Evolutionary conservation across 2,113 vertebrate species (phyloP).

Genomic region (Nyctereutes procyonoides): DNA sequence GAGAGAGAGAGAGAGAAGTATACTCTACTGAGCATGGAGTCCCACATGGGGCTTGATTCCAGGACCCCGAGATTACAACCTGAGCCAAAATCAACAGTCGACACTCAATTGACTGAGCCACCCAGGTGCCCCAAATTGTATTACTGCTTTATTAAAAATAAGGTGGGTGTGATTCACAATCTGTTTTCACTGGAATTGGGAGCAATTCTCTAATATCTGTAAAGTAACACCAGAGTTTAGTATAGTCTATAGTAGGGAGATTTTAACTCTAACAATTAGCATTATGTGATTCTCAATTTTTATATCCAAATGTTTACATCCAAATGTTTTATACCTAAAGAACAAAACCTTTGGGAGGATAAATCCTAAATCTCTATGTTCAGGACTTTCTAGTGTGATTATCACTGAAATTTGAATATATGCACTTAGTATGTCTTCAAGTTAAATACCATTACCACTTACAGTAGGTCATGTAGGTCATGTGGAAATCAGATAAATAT

Average conservation of each 20-base stretch:
- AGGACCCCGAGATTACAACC: not conserved
- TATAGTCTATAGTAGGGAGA: not conserved
- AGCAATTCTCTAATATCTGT: not conserved
- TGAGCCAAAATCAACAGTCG: not conserved
- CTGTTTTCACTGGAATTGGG: not conserved
- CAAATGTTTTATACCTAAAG: not conserved
- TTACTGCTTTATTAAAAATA: not conserved
- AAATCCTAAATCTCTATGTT: not conserved
- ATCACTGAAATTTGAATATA: constrained; percentile 10
- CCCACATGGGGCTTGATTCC: not conserved
- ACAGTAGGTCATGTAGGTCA: not conserved
- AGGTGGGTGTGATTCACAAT: not conserved
- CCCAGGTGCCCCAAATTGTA: not conserved
- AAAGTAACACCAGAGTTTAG: not conserved
- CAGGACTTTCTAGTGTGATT: not conserved
- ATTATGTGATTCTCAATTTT: not conserved
- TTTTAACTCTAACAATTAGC: not conserved
- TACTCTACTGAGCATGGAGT: not conserved
- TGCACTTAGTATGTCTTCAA: not conserved
- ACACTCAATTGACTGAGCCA: not conserved
- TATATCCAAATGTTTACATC: not conserved
- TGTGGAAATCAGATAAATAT: not conserved
- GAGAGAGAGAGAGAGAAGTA: not conserved
- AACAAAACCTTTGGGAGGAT: not conserved
- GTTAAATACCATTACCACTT: not conserved